Evolutionary conservation across 2,888 invertebrate species (phyloP), one percentile per base, ranked within the genome.

Genomic region (Phragmatobia fuliginosa): DNA sequence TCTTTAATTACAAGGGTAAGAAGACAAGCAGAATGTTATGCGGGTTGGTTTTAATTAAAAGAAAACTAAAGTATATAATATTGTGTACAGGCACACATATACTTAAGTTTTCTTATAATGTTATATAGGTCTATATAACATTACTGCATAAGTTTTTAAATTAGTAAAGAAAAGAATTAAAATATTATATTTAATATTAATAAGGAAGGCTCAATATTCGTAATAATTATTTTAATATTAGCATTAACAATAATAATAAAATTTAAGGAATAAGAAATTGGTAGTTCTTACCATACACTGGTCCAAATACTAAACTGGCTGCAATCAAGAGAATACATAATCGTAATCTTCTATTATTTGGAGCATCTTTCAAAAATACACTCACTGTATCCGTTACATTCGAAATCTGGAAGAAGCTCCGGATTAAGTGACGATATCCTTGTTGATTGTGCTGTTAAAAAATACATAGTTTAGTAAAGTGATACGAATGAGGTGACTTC

Each of bases 271-370:
- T 25, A 52, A 11, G 11, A 25, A 25, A 52, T 52, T 11, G 25
- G 11, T 25, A 11, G 28, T 28, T 56, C 91, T 91, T 77, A 96
- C 96, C 96, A 80, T 91, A 94, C 86, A 95, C 88, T 3, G 96
- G 96, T 62, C 96, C 96, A 76, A 95, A 94, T 1, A 96, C 85
- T 31, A 96, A 84, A 74, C 92, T 90, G 1, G 93, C 93, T 2
- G 95, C 88, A 1, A 89, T 58, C 71, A 96, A 84, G 58, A 95
- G 88, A 3, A 92, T 76, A 62, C 90, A 90, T 28, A 96, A 87
- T 2, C 94, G 88, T 11, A 86, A 62, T 36, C 93, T 88, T 66
- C 95, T 87, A 31, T 92, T 91, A 31, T 91, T 91, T 0, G 92
- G 85, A 0, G 95, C 92, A 4, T 93, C 89, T 75, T 90, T 95